phyloP scores from a whole-genome alignment of 2,888 invertebrate species.

The Panopea generosa region DNA sequence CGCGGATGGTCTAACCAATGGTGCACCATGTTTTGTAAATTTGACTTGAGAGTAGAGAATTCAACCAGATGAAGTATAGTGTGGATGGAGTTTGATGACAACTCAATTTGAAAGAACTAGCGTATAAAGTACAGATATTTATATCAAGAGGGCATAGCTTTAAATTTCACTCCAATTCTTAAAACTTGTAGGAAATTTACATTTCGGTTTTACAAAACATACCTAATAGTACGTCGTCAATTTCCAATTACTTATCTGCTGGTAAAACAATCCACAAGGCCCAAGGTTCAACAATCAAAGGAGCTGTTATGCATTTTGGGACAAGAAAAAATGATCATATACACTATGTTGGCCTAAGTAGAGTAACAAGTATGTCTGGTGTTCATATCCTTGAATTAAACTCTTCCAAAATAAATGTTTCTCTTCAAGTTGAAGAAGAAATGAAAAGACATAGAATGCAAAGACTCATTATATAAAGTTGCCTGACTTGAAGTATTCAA shows the following conservation, averaged over 20 bases:
- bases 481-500: conserved; percentile 5
- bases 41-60: conserved; percentile 41
- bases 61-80: conserved; percentile 41
- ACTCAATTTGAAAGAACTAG: conserved; percentile 26
- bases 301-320: conserved; percentile 56
- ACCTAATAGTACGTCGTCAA: conserved; percentile 33
- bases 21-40: conserved; percentile 52
- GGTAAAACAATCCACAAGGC: conserved; percentile 62
- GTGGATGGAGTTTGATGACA: conserved; percentile 61
- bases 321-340: conserved; percentile 46
- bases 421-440: conserved; percentile 43
- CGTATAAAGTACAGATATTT: conserved; percentile 36
- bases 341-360: conserved; percentile 63
- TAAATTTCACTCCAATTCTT: conserved; percentile 31
- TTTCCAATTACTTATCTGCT: conserved; percentile 56
- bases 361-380: conserved; percentile 40
- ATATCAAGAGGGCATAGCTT: conserved; percentile 26
- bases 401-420: conserved; percentile 33
- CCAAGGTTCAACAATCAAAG: conserved; percentile 57
- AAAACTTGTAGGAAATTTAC: conserved; percentile 30
- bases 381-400: conserved; percentile 47
- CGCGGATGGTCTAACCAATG: conserved; percentile 63
- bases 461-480: conserved; percentile 5
- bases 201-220: conserved; percentile 33
- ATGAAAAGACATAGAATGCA: conserved; percentile 27